phyloP scores from a whole-genome alignment of 1,140 invertebrate species.

The Mesaphorura yosii region DNA sequence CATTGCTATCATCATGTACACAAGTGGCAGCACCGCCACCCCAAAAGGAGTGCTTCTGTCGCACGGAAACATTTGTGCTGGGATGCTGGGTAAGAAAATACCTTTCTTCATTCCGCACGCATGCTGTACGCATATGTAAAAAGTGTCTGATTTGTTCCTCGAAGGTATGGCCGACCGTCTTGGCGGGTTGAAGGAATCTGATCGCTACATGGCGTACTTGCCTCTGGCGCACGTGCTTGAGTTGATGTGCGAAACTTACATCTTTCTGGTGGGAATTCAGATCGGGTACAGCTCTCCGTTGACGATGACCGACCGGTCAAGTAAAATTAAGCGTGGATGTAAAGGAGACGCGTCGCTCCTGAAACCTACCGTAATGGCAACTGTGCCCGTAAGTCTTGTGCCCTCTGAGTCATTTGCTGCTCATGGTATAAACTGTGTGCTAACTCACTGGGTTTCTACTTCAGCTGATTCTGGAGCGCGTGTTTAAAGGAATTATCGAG shows the following conservation, averaged over 20 bases:
- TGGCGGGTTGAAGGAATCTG: constrained; percentile 38
- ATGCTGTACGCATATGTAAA: too few species aligned
- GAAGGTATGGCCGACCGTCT: not conserved
- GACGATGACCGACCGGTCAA: constrained; percentile 89
- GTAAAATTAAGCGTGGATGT: constrained; percentile 84
- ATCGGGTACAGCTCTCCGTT: constrained; percentile 94
- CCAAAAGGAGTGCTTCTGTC: constrained; percentile 77
- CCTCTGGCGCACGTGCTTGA: constrained; percentile 97
- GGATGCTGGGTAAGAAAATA: constrained; percentile 60
- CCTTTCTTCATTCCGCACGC: too few species aligned
- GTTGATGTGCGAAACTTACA: constrained; percentile 46
- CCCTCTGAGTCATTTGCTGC: not conserved
- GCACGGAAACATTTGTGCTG: constrained; percentile 80
- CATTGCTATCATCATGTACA: constrained; percentile 93
- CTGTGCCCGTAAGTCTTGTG: constrained; percentile 67
- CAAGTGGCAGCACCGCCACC: constrained; percentile 81
- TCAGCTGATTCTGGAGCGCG: constrained; percentile 82
- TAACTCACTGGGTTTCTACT: not conserved
- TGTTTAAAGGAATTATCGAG: constrained; percentile 87
- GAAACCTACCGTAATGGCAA: constrained; percentile 81
- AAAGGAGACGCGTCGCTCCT: constrained; percentile 82
- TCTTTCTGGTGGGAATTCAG: constrained; percentile 46
- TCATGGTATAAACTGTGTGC: too few species aligned
- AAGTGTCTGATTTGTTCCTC: too few species aligned
- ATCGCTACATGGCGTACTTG: constrained; percentile 86